Conservation (phyloP, 2,113 vertebrate species). For the Athene cunicularia region DNA sequence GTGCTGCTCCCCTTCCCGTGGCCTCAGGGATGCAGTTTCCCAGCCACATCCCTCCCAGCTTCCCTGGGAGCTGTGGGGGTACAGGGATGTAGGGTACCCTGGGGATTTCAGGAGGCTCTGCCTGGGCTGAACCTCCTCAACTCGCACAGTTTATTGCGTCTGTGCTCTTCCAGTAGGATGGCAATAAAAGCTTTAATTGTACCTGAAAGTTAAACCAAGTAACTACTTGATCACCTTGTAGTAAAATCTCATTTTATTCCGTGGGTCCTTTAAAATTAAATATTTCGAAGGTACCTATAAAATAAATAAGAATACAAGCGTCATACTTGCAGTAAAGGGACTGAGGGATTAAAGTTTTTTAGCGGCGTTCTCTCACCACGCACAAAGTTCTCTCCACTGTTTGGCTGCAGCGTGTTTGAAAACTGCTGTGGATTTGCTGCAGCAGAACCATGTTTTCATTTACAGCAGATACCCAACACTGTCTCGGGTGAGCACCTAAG, state of each 20-base stretch:
- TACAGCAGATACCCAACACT: fast-evolving
- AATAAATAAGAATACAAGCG: background rate
- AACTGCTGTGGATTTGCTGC: background rate
- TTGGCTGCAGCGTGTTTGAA: background rate
- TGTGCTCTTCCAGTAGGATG: background rate
- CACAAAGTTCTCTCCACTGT: background rate
- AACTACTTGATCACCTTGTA: background rate
- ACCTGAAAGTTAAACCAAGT: background rate
- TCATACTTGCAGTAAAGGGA: background rate
- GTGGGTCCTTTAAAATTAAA: background rate
- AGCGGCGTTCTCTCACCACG: background rate
- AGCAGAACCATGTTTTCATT: fast-evolving
- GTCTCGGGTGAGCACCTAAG: background rate
- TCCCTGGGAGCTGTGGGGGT: fast-evolving
- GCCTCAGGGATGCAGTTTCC: background rate
- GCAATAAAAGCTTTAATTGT: background rate
- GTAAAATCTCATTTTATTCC: background rate
- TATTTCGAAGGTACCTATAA: background rate
- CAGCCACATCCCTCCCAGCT: background rate
- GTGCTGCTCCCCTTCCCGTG: background rate
- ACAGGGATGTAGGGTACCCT: background rate
- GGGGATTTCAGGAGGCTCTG: fast-evolving
- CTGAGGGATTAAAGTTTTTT: background rate
- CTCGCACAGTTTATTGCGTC: fast-evolving
- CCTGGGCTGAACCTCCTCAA: background rate